Base-by-base conservation (phyloP, 2,113 vertebrate genomes). In the Microtus montanus region DNA sequence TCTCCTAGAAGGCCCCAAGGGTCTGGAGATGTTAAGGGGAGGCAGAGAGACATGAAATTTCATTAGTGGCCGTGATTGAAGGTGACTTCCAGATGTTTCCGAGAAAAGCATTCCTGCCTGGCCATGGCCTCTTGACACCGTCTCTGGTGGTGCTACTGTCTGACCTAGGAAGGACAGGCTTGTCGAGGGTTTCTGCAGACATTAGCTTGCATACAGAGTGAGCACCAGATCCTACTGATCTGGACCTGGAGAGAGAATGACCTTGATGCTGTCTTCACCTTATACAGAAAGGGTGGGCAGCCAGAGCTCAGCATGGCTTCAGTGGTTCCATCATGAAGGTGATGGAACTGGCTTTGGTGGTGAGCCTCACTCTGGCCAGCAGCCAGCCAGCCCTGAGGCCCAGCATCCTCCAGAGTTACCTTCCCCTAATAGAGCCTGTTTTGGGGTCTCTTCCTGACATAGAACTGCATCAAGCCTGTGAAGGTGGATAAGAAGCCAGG, bases 381-480 rank as follows among this genome's bases (percentile, higher is more conserved):
- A 66, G 61, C 58, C 35, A 75, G 47, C 70, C 79, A 14, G 24
- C 35, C 73, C 38, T 10, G 28, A 66, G 66, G 30, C 41, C 70
- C 33, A 2, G 26, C 77, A 11, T 85, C 74, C 30, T 26, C 0
- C 4, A 30, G 17, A 66, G 24, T 41, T n/a, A n/a, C 47, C 44
- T 9, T 17, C 2, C 47, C 15, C 7, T 54, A 14, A 52, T 58
- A n/a, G 78, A 52, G 11, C 35, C 14, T 61, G 44, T 0, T 5
- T 33, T 89, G 63, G 61, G 61, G n/a, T 95, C 75, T 83, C 7
- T 87, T 96, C 95, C 92, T 77, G 38, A 44, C 90, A 1, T 47
- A 99, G 99, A 99, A 99, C 83, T 99, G 99, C 96, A 98, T 99
- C 97, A 99, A 99, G 96, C 99, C 99, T 22, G 96, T 99, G 1